These are phyloP conservation scores for Eidolon helvum DNA, from an alignment of 2,113 vertebrate genomes.

Conservation along the genomic window DNA sequence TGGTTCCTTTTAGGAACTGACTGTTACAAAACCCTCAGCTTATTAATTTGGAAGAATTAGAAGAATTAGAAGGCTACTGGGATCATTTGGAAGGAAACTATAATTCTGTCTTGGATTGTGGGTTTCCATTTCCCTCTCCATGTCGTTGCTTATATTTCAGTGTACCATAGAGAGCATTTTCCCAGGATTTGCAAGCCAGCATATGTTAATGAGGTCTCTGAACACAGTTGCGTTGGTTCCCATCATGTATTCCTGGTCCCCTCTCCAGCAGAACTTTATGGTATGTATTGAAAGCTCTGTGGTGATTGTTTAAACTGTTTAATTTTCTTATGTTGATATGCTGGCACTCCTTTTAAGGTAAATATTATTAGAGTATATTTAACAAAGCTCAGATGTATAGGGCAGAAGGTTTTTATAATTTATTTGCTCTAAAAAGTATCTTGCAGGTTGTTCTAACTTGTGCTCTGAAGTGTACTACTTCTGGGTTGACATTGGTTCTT, in stretches of 20 bases:
- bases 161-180: constrained; percentile 95
- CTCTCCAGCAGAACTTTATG: constrained; percentile 99
- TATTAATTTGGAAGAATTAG: neutral
- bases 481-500: neutral
- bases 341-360: neutral
- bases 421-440: neutral
- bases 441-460: neutral
- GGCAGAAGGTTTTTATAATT: neutral
- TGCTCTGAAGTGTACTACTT: neutral
- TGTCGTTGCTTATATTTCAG: constrained; percentile 79
- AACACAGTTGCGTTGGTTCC: constrained; percentile 96
- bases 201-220: constrained; percentile 92
- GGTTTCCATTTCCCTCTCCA: neutral
- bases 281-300: constrained; percentile 80
- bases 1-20: neutral
- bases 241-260: constrained; percentile 99
- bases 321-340: neutral
- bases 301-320: fast-evolving
- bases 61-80: neutral
- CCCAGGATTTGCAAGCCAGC: constrained; percentile 92
- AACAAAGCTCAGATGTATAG: neutral
- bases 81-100: constrained; percentile 27
- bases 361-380: neutral
- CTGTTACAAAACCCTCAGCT: neutral
- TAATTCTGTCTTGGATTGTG: neutral